phyloP scores from a whole-genome alignment of 1,140 invertebrate genomes.

The Drosophila novamexicana region DNA sequence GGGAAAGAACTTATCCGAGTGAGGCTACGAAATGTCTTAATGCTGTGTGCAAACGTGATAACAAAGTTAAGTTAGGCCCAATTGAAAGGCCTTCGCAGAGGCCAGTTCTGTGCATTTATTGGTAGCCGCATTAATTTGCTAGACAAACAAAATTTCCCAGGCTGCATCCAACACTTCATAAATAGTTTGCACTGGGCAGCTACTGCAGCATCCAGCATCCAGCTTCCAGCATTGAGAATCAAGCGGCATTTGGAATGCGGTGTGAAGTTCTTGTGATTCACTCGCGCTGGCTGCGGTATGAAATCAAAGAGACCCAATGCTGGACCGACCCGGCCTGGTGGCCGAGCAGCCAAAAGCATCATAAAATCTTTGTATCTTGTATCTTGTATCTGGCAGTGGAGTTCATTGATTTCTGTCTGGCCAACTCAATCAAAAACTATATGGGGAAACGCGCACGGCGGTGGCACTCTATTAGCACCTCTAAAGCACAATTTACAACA shows the following conservation, averaged over 20 bases:
- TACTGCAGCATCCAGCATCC: constrained; percentile 52
- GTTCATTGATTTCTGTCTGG: constrained; percentile 75
- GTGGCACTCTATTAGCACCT: constrained; percentile 84
- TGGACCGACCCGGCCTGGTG: constrained; percentile 23
- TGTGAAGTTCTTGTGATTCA: constrained; percentile 79
- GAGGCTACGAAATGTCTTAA: constrained; percentile 7
- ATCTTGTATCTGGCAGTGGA: constrained; percentile 48
- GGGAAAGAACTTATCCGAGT: neutral
- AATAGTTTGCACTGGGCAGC: constrained; percentile 73
- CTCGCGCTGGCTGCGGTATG: constrained; percentile 58
- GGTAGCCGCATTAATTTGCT: constrained; percentile 67
- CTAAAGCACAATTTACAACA: constrained; percentile 81
- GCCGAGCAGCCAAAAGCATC: constrained; percentile 62
- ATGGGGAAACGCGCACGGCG: constrained; percentile 76
- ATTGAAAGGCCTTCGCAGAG: constrained; percentile 1
- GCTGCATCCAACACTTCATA: constrained; percentile 53
- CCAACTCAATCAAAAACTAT: constrained; percentile 73
- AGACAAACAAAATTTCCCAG: constrained; percentile 56
- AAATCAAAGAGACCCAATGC: constrained; percentile 67
- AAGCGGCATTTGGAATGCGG: constrained; percentile 11
- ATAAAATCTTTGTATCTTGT: constrained; percentile 54
- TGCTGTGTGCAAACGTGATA: neutral
- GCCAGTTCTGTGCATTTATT: constrained; percentile 40
- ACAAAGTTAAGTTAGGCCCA: constrained; percentile 1
- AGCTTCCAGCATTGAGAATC: neutral